Evolutionary conservation across 2,797 vertebrate genomes (phyloP).

Genomic region (Cetoscarus ocellatus): DNA sequence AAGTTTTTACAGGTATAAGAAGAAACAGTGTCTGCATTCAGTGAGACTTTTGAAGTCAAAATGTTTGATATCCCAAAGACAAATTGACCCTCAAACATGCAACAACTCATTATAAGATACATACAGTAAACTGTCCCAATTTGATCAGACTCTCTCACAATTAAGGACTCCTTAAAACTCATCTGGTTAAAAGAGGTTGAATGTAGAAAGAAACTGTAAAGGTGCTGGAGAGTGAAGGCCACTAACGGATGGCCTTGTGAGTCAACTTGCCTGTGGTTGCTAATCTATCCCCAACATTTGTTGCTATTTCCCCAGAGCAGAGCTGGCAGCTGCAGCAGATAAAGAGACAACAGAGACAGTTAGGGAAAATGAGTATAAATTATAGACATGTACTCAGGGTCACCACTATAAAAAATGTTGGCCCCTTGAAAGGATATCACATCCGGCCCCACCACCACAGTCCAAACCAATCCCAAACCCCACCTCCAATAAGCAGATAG

Average conservation of each 20-base stretch:
- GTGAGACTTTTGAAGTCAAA: background rate
- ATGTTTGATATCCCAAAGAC: background rate
- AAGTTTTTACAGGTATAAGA: background rate
- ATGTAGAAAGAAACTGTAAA: constrained; percentile 16
- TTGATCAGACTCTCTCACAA: background rate
- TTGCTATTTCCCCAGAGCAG: constrained; percentile 85
- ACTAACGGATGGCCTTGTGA: constrained; percentile 74
- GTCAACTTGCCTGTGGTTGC: constrained; percentile 82
- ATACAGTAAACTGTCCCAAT: no score
- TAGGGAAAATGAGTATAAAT: constrained; percentile 74
- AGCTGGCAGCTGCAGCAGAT: constrained; percentile 77
- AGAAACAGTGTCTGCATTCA: background rate
- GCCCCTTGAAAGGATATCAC: no score
- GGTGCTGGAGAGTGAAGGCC: constrained; percentile 36
- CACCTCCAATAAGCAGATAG: no score
- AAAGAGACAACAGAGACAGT: constrained; percentile 76
- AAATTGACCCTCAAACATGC: background rate
- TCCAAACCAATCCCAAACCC: no score
- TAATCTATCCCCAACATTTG: constrained; percentile 86
- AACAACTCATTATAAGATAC: constrained; percentile 2
- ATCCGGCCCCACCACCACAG: no score
- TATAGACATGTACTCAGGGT: constrained; percentile 61
- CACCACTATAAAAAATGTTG: constrained; percentile 1
- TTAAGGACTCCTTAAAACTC: background rate
- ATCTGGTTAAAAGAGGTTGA: constrained; percentile 23